These are phyloP conservation scores for Sylvia borin DNA, from an alignment of 2,797 vertebrate genomes.

Conservation along the genomic window DNA sequence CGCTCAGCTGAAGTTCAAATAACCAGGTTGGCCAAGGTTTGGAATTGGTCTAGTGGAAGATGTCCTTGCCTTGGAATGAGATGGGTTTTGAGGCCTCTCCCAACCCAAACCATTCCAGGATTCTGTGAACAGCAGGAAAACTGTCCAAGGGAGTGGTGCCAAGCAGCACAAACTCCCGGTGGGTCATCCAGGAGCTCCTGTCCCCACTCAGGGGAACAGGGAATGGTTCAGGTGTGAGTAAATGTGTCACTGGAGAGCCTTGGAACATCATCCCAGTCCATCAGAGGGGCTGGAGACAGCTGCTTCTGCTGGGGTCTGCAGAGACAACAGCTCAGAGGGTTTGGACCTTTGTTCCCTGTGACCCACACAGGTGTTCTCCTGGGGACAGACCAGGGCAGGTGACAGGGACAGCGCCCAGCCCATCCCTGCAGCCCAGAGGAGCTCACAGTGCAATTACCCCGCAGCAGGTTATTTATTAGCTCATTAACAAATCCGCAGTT, in stretches of 20 bases:
- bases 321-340: not conserved
- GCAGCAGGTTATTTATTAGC: not conserved
- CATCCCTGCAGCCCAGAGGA: not conserved
- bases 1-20: not conserved
- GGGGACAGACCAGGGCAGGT: no score
- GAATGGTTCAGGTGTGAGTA: not conserved
- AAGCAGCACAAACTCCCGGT: not conserved
- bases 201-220: not conserved
- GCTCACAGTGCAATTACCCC: not conserved
- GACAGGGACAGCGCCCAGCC: not conserved
- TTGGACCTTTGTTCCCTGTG: not conserved
- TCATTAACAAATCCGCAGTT: conserved; percentile 30
- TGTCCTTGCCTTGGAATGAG: not conserved
- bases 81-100: not conserved
- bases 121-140: not conserved
- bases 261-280: not conserved
- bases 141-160: not conserved
- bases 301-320: not conserved
- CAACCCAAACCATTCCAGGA: not conserved
- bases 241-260: not conserved
- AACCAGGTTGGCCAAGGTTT: not conserved
- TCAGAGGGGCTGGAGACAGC: not conserved
- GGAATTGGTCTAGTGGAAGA: not conserved
- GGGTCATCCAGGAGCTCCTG: not conserved
- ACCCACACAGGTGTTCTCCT: not conserved